Evolutionary conservation across 2,797 vertebrate genomes (phyloP), one percentile per base, ranked within the genome.

Genomic region (Enteromius unitaeniatus): DNA sequence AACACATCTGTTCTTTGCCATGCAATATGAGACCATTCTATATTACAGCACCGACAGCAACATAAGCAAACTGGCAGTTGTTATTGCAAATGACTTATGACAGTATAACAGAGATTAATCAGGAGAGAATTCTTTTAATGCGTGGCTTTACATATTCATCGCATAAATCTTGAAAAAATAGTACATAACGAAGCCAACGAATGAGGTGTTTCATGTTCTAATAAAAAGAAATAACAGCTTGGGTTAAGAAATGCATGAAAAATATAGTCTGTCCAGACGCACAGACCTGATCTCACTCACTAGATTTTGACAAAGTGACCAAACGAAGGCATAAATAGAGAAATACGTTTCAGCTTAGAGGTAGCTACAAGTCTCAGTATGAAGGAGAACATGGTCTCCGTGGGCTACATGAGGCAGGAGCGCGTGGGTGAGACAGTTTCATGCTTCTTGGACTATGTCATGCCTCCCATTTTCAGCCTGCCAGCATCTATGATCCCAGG

Each of bases 31-130:
- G 77, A 81, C 28, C 28, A 15, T 74, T 84, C 68, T 81, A 81
- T 80, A 74, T 51, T 84, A 40, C 79, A 79, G 78, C 79, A 67
- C 79, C 49, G 78, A 78, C 69, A 58, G 81, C 49, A 83, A 77
- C 72, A 62, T 80, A 86, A 86, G 82, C 82, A 83, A 79, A 87
- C 86, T 88, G 84, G 81, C 78, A 85, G 86, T 85, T 85, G 81
- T 88, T 85, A 87, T 40, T 31, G 69, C 78, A 84, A 88, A 88
- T 86, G 75, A 85, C 23, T 88, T 83, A 74, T 77, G 87, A 87
- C 87, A 86, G 83, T 82, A 28, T 28, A 68, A 72, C 37, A 28
- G 69, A 87, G 87, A 88, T 85, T 88, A 86, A 87, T 88, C 86
- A 77, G 65, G 42, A 15, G 84, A 87, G 86, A 88, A 87, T 87